These are phyloP conservation scores for Cetoscarus ocellatus DNA, from an alignment of 2,797 vertebrate genomes.

Conservation along the genomic window DNA sequence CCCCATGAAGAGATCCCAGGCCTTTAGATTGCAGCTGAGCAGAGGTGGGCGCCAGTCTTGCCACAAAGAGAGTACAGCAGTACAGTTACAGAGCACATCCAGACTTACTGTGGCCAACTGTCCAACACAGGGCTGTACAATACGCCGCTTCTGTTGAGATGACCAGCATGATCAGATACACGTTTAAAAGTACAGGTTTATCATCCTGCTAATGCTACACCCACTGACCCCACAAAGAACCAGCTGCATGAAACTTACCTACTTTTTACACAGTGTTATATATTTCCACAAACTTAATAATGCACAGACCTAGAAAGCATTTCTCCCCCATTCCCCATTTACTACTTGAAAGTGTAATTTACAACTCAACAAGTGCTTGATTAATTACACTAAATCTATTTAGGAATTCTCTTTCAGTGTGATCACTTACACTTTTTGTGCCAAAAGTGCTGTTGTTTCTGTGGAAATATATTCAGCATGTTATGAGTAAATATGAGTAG, in stretches of 20 bases:
- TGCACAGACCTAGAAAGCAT: background rate
- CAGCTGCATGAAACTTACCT: constrained; percentile 58
- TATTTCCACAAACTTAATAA: constrained; percentile 64
- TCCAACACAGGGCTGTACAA: constrained; percentile 87
- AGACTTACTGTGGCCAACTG: constrained; percentile 87
- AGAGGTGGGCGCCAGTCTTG: constrained; percentile 77
- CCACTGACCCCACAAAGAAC: constrained; percentile 36
- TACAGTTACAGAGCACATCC: constrained; percentile 56
- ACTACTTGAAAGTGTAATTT: background rate
- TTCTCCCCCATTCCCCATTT: background rate
- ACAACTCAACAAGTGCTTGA: no score
- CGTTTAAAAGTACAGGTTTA: constrained; percentile 39
- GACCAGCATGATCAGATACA: constrained; percentile 80
- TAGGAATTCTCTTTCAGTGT: background rate
- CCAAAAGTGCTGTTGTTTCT: background rate
- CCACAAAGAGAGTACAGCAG: constrained; percentile 84
- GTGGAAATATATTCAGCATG: constrained; percentile 74
- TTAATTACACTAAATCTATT: background rate
- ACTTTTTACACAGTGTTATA: constrained; percentile 60
- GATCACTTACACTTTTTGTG: background rate
- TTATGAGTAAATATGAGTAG: constrained; percentile 55
- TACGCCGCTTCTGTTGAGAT: constrained; percentile 88
- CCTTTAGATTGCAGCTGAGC: constrained; percentile 72
- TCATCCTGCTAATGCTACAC: background rate
- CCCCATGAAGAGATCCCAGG: constrained; percentile 60